Evolutionary conservation across 2,113 vertebrate species (phyloP).

Genomic region (Elachura formosa): DNA sequence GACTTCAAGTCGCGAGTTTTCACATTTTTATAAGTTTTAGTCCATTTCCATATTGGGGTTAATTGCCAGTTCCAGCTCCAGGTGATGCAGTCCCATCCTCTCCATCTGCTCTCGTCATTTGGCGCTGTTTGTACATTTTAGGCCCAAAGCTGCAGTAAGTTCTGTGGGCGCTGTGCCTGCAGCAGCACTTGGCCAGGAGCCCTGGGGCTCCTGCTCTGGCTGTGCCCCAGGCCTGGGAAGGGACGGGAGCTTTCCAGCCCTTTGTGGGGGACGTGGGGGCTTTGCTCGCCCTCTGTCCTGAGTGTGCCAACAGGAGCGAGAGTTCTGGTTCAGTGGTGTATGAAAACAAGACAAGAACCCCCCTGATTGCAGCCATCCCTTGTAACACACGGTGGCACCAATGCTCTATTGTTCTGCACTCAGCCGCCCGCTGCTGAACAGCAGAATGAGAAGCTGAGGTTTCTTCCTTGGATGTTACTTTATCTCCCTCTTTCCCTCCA

Average conservation of each 20-base stretch:
- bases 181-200: too few relatives aligned
- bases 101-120: neutral
- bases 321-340: neutral
- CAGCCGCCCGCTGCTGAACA: neutral
- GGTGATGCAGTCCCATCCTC: neutral
- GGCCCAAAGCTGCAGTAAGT: neutral
- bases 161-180: neutral
- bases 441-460: neutral
- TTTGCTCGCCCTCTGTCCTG: neutral
- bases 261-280: accelerated
- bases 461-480: neutral
- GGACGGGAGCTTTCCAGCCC: neutral
- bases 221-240: neutral
- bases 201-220: neutral
- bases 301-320: neutral
- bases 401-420: neutral
- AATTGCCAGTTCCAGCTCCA: neutral
- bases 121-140: neutral
- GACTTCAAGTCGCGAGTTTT: neutral
- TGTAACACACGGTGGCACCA: slow-evolving; percentile 35
- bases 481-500: accelerated
- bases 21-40: neutral
- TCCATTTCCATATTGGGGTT: neutral
- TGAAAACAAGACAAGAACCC: neutral
- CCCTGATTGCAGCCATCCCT: neutral